These are phyloP conservation scores for Petaurus breviceps DNA, from an alignment of 2,113 vertebrate species.

Conservation along the genomic window DNA sequence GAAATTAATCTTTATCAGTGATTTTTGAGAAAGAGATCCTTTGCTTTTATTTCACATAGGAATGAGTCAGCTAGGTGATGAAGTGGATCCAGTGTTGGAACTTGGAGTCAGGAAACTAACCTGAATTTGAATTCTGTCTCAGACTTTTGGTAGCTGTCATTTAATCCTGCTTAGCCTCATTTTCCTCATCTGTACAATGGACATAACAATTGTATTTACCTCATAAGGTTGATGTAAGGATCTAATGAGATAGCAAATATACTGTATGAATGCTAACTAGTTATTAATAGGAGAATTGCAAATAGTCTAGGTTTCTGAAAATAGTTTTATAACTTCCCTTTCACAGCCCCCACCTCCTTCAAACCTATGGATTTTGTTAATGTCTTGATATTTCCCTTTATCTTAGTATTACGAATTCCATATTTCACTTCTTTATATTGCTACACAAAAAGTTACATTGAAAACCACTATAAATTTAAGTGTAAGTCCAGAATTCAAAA, in stretches of 20 bases:
- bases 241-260: neutral
- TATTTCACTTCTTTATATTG: neutral
- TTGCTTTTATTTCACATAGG: neutral
- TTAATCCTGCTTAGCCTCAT: neutral
- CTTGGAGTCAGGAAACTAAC: neutral
- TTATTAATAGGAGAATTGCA: neutral
- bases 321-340: neutral
- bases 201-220: neutral
- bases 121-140: neutral
- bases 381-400: neutral
- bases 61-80: neutral
- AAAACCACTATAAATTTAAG: neutral
- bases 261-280: neutral
- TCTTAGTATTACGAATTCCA: neutral
- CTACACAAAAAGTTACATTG: neutral
- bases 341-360: too few relatives aligned
- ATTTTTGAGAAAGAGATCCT: neutral
- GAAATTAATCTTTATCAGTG: neutral
- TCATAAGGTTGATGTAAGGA: neutral
- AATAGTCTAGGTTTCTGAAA: neutral
- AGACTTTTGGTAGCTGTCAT: neutral
- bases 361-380: neutral
- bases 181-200: neutral
- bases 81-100: neutral
- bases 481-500: neutral